These are phyloP conservation scores for Petrocephalus microphthalmus DNA, from an alignment of 2,113 vertebrate genomes.

Conservation along the genomic window DNA sequence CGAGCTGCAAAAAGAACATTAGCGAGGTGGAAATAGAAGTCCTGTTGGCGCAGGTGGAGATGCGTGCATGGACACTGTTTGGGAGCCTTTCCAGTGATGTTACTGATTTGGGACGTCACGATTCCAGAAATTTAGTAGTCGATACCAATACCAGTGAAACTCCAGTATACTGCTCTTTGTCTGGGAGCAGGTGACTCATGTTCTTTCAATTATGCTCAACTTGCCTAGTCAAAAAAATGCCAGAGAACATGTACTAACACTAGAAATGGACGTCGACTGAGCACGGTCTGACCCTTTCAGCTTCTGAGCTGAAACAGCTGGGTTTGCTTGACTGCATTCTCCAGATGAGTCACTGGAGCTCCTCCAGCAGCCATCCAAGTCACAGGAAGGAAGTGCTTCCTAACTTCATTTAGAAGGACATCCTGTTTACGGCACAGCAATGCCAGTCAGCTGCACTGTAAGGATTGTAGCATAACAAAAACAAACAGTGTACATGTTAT, in stretches of 20 bases:
- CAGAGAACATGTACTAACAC: background rate
- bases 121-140: too few relatives aligned
- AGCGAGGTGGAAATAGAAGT: background rate
- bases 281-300: background rate
- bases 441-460: constrained; percentile 42
- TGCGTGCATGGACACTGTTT: background rate
- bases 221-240: background rate
- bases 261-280: background rate
- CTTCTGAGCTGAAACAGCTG: background rate
- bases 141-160: too few relatives aligned
- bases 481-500: background rate
- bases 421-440: constrained; percentile 63
- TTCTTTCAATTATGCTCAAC: background rate
- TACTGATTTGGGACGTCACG: background rate
- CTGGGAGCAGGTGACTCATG: background rate
- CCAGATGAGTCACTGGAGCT: constrained; percentile 59
- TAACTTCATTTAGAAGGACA: constrained; percentile 64
- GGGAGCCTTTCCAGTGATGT: background rate
- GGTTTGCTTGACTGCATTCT: constrained; percentile 43
- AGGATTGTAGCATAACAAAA: background rate
- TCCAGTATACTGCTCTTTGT: background rate
- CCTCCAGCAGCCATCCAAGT: constrained; percentile 35
- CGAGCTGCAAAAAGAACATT: background rate
- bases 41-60: background rate
- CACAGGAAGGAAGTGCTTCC: constrained; percentile 59